A percentile compares a stretch with the other conserved stretches of the same genome.
phyloP scores from a whole-genome alignment of 2,888 invertebrate genomes.

The Cheilosia grossa region DNA sequence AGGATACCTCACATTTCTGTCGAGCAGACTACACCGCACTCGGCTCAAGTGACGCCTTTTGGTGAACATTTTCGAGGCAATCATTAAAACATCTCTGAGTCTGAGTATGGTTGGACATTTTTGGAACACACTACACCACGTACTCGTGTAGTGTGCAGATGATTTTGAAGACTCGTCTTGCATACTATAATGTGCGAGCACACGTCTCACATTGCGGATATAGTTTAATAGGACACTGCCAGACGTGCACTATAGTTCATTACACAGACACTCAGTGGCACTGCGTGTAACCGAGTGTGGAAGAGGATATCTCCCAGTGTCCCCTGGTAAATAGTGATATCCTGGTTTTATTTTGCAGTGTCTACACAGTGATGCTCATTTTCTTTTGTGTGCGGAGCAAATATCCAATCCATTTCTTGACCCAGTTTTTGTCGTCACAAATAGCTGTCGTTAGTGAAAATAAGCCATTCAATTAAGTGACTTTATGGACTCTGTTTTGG shows the following conservation, averaged over 20 bases:
- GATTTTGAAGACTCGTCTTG: conserved; percentile 42
- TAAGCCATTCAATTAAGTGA: no score
- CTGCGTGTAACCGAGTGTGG: conserved; percentile 14
- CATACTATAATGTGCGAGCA: neutral
- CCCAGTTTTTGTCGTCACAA: no score
- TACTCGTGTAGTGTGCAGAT: conserved; percentile 26
- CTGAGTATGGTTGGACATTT: conserved; percentile 5
- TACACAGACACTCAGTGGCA: neutral
- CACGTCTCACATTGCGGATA: conserved; percentile 30
- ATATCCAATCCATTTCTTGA: no score
- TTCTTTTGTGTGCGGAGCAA: no score
- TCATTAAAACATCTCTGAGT: conserved; percentile 38
- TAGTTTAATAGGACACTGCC: conserved; percentile 27
- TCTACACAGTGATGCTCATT: no score
- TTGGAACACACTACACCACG: conserved; percentile 28
- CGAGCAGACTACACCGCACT: conserved; percentile 40
- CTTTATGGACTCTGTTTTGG: no score
- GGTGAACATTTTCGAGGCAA: neutral
- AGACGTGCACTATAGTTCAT: conserved; percentile 7
- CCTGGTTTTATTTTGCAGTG: neutral
- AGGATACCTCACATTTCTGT: conserved; percentile 36
- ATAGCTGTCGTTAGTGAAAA: no score
- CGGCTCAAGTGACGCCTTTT: neutral
- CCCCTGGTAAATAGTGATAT: conserved; percentile 44
- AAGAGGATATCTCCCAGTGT: conserved; percentile 30